A percentile compares a stretch with the other conserved stretches of the same genome.
Conservation (phyloP, 2,797 vertebrate genomes). For the Neosalanx taihuensis region DNA sequence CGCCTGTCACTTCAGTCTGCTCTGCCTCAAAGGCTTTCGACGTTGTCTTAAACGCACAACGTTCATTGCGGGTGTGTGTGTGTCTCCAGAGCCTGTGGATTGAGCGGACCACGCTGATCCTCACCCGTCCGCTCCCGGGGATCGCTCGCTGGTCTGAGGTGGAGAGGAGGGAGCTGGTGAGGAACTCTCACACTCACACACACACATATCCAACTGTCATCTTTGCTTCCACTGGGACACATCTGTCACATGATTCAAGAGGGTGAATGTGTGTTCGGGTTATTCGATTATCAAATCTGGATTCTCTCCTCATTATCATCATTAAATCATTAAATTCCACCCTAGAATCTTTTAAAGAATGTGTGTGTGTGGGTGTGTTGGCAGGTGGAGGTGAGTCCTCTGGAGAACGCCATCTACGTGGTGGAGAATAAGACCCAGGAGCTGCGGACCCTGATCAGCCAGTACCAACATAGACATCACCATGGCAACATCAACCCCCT, state of each 20-base stretch:
- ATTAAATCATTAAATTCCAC: not conserved
- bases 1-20: not conserved
- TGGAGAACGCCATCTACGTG: slow-evolving; percentile 98
- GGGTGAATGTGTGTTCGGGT: not conserved
- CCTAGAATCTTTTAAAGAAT: not conserved
- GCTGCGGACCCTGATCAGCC: slow-evolving; percentile 93
- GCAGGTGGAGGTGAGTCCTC: slow-evolving; percentile 95
- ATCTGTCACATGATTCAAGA: slow-evolving; percentile 1
- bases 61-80: slow-evolving; percentile 19
- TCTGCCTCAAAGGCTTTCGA: not conserved
- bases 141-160: slow-evolving; percentile 99
- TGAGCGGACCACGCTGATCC: slow-evolving; percentile 93
- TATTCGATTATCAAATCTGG: not conserved
- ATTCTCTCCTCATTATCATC: too few species aligned
- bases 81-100: slow-evolving; percentile 89
- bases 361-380: slow-evolving; percentile 26
- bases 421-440: slow-evolving; percentile 99
- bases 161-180: slow-evolving; percentile 95
- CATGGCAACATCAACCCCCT: slow-evolving; percentile 97
- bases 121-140: slow-evolving; percentile 93
- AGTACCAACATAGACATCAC: slow-evolving; percentile 96
- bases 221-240: not conserved
- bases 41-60: not conserved
- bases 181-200: slow-evolving; percentile 35
- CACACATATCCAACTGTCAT: not conserved